phyloP scores from a whole-genome alignment of 2,113 vertebrate genomes.

The Phalacrocorax aristotelis region DNA sequence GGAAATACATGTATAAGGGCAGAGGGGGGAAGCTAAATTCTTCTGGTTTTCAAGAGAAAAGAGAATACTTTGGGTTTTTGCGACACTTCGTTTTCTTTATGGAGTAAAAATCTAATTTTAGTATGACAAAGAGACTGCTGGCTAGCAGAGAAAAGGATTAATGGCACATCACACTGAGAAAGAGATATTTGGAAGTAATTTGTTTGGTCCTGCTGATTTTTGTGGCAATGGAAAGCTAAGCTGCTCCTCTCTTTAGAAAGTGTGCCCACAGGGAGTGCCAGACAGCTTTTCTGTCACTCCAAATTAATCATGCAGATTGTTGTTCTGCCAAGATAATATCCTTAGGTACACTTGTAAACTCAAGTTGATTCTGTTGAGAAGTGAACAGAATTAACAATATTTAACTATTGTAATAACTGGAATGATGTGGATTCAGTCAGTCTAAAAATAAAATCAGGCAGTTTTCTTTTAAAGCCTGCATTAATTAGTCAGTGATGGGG shows the following conservation, averaged over 20 bases:
- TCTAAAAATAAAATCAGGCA: background rate
- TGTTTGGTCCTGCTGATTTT: constrained; percentile 42
- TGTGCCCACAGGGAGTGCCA: constrained; percentile 6
- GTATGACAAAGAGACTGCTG: constrained; percentile 3
- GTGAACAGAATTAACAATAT: background rate
- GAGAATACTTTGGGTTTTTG: background rate
- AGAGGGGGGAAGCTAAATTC: background rate
- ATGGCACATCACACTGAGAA: background rate
- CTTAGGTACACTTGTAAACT: constrained; percentile 31
- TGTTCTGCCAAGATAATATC: constrained; percentile 29
- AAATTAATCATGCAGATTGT: constrained; percentile 8
- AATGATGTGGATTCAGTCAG: background rate
- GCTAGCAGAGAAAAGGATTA: constrained; percentile 30
- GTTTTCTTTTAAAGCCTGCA: background rate
- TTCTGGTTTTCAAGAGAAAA: background rate
- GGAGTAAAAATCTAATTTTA: background rate
- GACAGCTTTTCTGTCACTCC: constrained; percentile 16
- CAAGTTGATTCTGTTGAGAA: background rate
- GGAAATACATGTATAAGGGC: background rate
- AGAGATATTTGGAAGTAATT: constrained; percentile 19
- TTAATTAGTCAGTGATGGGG: background rate
- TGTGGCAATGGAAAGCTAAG: constrained; percentile 20
- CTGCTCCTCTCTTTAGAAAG: background rate
- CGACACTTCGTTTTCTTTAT: background rate
- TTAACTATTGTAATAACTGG: background rate